A percentile compares a stretch with the other conserved stretches of the same genome.
phyloP scores from a whole-genome alignment of 30 jellyfish, hydroid and myxozoan species.

The Phacellophora camtschatica region DNA sequence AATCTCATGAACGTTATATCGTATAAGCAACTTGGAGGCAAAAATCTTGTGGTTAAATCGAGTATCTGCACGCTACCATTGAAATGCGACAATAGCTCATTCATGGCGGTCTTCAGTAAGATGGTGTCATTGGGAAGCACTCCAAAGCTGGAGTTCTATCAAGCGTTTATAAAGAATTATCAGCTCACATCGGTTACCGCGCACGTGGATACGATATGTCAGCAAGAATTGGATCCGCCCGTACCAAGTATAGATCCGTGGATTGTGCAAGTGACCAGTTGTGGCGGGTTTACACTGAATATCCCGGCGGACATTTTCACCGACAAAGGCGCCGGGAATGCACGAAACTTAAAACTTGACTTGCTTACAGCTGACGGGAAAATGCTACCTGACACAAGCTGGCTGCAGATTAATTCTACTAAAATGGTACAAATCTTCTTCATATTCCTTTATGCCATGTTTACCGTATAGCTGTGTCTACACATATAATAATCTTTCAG shows the following conservation, averaged over 20 bases:
- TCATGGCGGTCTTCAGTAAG: conserved; percentile 11
- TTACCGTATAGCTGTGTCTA: too few species aligned
- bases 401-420: conserved; percentile 47
- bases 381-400: conserved; percentile 23
- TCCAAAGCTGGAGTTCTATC: conserved; percentile 9
- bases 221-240: conserved; percentile 83
- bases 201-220: conserved; percentile 52
- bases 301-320: conserved; percentile 62
- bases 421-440: conserved; percentile 22
- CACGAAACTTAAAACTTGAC: conserved; percentile 51
- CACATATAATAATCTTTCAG: too few species aligned
- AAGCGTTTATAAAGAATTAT: conserved; percentile 19
- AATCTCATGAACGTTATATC: conserved; percentile 31
- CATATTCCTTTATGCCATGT: background rate
- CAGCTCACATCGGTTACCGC: conserved; percentile 25
- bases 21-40: background rate
- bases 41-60: background rate
- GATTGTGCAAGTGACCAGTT: conserved; percentile 43
- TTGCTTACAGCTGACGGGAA: background rate
- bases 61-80: conserved; percentile 79
- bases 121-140: conserved; percentile 10
- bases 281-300: conserved; percentile 40
- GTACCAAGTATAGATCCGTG: conserved; percentile 63
- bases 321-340: conserved; percentile 78
- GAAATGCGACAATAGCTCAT: conserved; percentile 75